Evolutionary conservation across 2,113 vertebrate genomes (phyloP), one percentile per base, ranked within the genome.

Genomic region (Thalassarche chlororhynchos): DNA sequence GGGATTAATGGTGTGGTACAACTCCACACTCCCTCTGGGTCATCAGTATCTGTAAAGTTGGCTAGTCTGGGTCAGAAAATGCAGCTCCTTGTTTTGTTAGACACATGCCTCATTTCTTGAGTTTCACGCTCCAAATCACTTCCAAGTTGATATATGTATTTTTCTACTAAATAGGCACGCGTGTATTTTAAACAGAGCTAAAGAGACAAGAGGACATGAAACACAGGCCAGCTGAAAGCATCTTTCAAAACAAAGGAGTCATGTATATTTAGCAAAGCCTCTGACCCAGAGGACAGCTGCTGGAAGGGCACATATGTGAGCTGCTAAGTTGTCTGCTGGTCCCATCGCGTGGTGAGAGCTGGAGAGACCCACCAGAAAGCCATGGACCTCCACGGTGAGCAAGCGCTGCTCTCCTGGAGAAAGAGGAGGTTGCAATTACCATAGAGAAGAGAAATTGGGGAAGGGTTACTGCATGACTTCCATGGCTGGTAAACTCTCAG

Each of bases 361-460:
- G 31, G 36, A 65, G 26, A 62, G 5, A 55, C 31, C 14, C 57
- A 65, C 24, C 77, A 34, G 29, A 66, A 36, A 64, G 7, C 20
- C 68, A 15, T 0, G 4, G 68, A 57, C 2, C n/a, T 44, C 34
- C 25, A 5, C 0, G 1, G 54, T 7, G 46, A 79, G 5, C 8
- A 28, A n/a, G 6, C 1, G 4, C 58, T 76, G 65, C 70, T 85
- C 16, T 21, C 17, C n/a, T 15, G 13, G 9, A 61, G 31, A 61
- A 28, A 64, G 31, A 68, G 31, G 21, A 87, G 26, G 14, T 0
- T 54, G 40, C n/a, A 78, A 5, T 17, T 54, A 46, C 49, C 68
- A 17, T 2, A 52, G 6, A 42, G 64, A 49, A 47, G 21, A 66
- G 52, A 60, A 93, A 13, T 10, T 6, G 8, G 26, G 18, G 29